Conservation (phyloP, 2,888 invertebrate genomes). For the Lamellibrachia columna region DNA sequence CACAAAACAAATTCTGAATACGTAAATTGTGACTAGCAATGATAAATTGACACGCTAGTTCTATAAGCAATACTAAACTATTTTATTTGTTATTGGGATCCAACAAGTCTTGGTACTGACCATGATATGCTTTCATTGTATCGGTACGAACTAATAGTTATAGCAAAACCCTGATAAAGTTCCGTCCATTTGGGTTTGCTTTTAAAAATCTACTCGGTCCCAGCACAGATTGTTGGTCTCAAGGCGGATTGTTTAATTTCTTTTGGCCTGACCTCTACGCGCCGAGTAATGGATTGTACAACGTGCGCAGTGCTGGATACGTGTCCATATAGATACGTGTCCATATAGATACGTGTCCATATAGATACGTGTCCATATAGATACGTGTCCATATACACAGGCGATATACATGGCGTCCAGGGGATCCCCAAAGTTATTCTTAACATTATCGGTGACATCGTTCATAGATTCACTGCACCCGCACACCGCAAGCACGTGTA, state of each 20-base stretch:
- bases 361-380: too few relatives aligned
- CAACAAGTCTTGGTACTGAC: not conserved
- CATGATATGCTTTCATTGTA: not conserved
- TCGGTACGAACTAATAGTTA: too few relatives aligned
- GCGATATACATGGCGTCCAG: too few relatives aligned
- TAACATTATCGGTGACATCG: too few relatives aligned
- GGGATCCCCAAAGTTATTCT: too few relatives aligned
- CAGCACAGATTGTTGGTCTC: not conserved
- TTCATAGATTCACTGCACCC: too few relatives aligned
- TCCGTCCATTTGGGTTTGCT: not conserved
- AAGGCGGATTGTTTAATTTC: not conserved
- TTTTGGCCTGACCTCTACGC: not conserved
- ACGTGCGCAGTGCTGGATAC: too few relatives aligned
- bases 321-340: too few relatives aligned
- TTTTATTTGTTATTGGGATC: not conserved
- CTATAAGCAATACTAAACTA: not conserved
- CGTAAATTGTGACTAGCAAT: not conserved
- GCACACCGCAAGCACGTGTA: too few relatives aligned
- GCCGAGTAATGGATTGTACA: not conserved
- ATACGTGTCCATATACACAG: too few relatives aligned
- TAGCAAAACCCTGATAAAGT: too few relatives aligned
- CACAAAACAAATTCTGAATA: not conserved
- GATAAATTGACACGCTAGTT: not conserved
- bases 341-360: too few relatives aligned
- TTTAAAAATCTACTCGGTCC: not conserved